Percentiles rank a stretch among this genome's conserved stretches.
Conservation (phyloP, 2,797 vertebrate genomes). For the Pteropus rufus region DNA sequence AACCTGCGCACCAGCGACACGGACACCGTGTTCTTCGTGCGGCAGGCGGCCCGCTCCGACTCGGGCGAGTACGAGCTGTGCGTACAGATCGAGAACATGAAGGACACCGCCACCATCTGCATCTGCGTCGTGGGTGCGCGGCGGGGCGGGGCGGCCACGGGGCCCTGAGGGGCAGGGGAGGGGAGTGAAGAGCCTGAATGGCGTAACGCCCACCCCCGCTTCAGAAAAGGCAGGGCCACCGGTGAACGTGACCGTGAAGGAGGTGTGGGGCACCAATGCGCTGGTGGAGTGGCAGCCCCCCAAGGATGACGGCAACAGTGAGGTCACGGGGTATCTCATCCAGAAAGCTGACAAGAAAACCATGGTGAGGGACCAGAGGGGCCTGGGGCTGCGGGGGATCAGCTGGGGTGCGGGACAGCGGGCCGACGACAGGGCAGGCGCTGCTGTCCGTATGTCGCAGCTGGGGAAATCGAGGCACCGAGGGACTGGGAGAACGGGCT, state of each 20-base stretch:
- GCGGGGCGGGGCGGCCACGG: not conserved
- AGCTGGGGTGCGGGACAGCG: too few species aligned
- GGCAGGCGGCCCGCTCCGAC: constrained; percentile 85
- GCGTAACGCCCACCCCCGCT: not conserved
- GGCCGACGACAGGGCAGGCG: fast-evolving
- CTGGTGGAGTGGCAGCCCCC: constrained; percentile 92
- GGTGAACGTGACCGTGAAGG: constrained; percentile 84
- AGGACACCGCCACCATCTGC: constrained; percentile 85
- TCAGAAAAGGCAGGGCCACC: constrained; percentile 91
- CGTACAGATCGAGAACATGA: constrained; percentile 90
- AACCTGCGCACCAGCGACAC: constrained; percentile 84
- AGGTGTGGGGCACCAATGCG: constrained; percentile 93
- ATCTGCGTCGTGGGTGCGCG: constrained; percentile 91
- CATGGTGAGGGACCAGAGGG: constrained; percentile 81
- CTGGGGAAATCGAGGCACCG: not conserved
- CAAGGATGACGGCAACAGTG: constrained; percentile 90
- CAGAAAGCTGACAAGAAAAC: constrained; percentile 94
- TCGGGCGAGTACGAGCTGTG: constrained; percentile 89
- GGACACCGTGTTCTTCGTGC: constrained; percentile 93
- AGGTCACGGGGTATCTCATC: constrained; percentile 89
- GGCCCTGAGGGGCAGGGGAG: not conserved
- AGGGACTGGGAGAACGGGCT: fast-evolving
- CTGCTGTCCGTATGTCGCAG: fast-evolving
- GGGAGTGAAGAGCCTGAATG: fast-evolving
- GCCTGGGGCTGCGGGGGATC: fast-evolving